Percentiles rank a stretch among this genome's conserved stretches.
phyloP scores from a whole-genome alignment of 1,140 invertebrate genomes.

The Cydia pomonella region DNA sequence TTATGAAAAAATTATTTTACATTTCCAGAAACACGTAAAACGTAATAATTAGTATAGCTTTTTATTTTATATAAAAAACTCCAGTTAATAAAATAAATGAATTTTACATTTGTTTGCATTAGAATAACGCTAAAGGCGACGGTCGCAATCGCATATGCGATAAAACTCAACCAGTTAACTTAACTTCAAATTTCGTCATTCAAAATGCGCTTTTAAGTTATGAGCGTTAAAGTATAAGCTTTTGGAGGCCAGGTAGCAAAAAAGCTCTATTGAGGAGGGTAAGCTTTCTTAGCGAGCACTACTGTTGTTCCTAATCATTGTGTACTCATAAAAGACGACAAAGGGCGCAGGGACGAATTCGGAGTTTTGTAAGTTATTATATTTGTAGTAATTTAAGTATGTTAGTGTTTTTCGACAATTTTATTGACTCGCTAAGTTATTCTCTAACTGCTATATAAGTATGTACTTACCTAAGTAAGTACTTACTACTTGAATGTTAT shows the following conservation, averaged over 20 bases:
- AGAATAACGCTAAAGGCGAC: conserved; percentile 36
- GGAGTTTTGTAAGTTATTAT: neutral
- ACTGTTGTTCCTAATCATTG: conserved; percentile 59
- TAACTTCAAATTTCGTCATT: conserved; percentile 27
- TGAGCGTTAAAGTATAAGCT: conserved; percentile 35
- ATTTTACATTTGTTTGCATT: too few relatives aligned
- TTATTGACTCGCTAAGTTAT: too few relatives aligned
- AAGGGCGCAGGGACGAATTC: conserved; percentile 58
- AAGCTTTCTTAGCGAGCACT: conserved; percentile 68
- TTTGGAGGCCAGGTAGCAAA: conserved; percentile 43
- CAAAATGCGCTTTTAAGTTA: conserved; percentile 41
- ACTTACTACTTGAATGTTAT: too few relatives aligned
- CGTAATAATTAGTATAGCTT: too few relatives aligned
- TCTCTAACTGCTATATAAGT: too few relatives aligned
- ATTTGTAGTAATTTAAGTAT: neutral
- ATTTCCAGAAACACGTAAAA: too few relatives aligned
- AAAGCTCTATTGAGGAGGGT: conserved; percentile 67
- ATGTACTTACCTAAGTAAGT: too few relatives aligned
- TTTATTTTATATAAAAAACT: too few relatives aligned
- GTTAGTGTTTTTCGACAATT: too few relatives aligned
- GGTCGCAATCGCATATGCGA: conserved; percentile 36
- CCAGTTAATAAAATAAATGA: too few relatives aligned
- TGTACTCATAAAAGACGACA: conserved; percentile 57
- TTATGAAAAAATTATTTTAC: too few relatives aligned
- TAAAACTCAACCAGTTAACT: conserved; percentile 33